Conservation (phyloP, 2,113 vertebrate genomes). For the Podarcis muralis region DNA sequence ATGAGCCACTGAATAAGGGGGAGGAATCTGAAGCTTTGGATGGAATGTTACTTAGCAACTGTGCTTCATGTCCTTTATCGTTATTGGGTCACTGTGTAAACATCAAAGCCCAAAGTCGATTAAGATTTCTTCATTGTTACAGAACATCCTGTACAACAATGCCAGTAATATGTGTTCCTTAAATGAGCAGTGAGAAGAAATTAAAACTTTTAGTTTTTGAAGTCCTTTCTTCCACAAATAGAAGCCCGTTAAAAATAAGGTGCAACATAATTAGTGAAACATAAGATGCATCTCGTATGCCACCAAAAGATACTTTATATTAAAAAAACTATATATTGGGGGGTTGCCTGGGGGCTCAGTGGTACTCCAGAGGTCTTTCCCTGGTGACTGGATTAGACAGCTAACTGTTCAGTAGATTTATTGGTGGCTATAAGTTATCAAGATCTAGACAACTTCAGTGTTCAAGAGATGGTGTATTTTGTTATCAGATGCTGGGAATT, state of each 20-base stretch:
- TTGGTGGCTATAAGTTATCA: neutral
- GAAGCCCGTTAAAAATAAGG: neutral
- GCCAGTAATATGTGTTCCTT: neutral
- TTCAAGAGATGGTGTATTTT: neutral
- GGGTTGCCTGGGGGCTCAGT: no score
- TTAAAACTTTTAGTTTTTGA: neutral
- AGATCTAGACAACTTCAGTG: neutral
- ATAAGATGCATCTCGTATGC: constrained; percentile 4
- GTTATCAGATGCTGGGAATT: neutral
- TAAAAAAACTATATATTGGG: neutral
- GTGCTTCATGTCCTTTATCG: constrained; percentile 38
- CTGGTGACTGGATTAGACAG: neutral
- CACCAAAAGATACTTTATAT: neutral
- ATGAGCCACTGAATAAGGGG: neutral
- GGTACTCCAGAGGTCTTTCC: no score
- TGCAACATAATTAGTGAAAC: no score
- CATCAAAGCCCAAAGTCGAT: constrained; percentile 31
- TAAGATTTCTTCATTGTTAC: constrained; percentile 21
- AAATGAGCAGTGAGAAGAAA: neutral
- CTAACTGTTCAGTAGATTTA: neutral
- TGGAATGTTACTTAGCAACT: constrained; percentile 33
- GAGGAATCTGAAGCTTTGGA: constrained; percentile 34
- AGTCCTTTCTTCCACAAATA: neutral
- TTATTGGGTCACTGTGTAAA: constrained; percentile 47
- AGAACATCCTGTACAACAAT: constrained; percentile 18